A percentile compares a stretch with the other conserved stretches of the same genome.
Conservation (phyloP, 1,140 invertebrate species). For the Panagrolaimus sp. region DNA sequence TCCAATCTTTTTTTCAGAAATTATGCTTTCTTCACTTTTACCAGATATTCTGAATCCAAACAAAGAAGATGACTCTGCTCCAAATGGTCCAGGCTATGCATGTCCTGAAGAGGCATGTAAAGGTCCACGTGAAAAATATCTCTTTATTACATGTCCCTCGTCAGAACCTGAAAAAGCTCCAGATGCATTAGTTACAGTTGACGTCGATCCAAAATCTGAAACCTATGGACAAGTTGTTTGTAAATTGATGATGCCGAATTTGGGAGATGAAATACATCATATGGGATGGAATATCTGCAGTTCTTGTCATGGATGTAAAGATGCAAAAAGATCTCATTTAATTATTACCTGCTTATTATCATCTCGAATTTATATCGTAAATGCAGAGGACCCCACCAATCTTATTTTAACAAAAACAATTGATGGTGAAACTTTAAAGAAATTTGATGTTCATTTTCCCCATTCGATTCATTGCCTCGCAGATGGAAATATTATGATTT, state of each 20-base stretch:
- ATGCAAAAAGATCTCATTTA: conserved; percentile 25
- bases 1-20: too few species aligned
- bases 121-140: conserved; percentile 18
- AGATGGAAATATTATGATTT: conserved; percentile 86
- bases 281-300: conserved; percentile 43
- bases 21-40: too few species aligned
- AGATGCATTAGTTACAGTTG: conserved; percentile 22
- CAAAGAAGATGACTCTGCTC: too few species aligned
- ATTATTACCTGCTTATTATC: conserved; percentile 35
- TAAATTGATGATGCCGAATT: conserved; percentile 30
- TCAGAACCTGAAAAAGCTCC: not conserved
- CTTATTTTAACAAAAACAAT: conserved; percentile 46
- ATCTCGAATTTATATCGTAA: conserved; percentile 39
- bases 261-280: conserved; percentile 44
- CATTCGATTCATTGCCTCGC: conserved; percentile 89
- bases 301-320: conserved; percentile 26
- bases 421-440: conserved; percentile 69
- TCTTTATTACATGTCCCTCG: conserved; percentile 16
- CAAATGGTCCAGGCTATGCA: conserved; percentile 8
- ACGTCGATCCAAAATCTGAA: conserved; percentile 20
- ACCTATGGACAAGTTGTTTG: conserved; percentile 15
- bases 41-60: too few species aligned
- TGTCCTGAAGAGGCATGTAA: conserved; percentile 23
- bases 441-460: conserved; percentile 71
- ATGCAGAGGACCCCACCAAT: conserved; percentile 24